A percentile compares a stretch with the other conserved stretches of the same genome.
Conservation (phyloP, 2,797 vertebrate species). For the Melanotaenia parkinsoni region DNA sequence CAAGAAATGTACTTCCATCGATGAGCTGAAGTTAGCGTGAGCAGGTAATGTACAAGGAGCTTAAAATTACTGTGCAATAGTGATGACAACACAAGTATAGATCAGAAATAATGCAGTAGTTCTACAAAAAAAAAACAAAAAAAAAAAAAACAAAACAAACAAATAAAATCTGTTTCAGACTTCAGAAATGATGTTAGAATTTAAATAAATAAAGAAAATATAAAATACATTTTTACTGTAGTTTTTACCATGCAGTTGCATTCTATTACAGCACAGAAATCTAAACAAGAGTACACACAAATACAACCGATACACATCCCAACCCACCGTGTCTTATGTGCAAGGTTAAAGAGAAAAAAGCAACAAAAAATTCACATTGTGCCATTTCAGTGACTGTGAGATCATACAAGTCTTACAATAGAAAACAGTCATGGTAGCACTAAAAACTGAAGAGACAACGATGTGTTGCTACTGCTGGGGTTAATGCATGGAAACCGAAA, state of each 20-base stretch:
- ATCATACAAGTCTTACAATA: too few species aligned
- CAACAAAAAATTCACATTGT: slow-evolving; percentile 21
- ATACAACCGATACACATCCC: slow-evolving; percentile 18
- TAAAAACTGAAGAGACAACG: background rate
- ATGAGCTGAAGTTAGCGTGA: slow-evolving; percentile 14
- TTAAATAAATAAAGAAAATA: slow-evolving; percentile 24
- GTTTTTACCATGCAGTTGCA: slow-evolving; percentile 59
- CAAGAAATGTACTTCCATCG: slow-evolving; percentile 15
- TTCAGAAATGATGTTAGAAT: slow-evolving; percentile 11
- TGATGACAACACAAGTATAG: slow-evolving; percentile 10
- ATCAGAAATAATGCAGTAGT: slow-evolving; percentile 12
- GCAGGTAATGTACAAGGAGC: slow-evolving; percentile 5
- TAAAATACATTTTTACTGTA: slow-evolving; percentile 24
- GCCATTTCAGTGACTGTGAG: background rate
- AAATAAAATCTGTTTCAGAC: background rate
- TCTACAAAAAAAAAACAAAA: slow-evolving; percentile 5
- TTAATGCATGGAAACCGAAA: rapidly evolving
- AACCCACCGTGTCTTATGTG: slow-evolving; percentile 12
- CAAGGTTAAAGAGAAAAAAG: slow-evolving; percentile 35
- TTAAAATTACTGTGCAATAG: slow-evolving; percentile 19
- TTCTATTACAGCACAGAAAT: slow-evolving; percentile 38
- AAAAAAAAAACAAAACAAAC: too few species aligned
- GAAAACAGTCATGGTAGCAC: background rate
- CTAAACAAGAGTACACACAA: slow-evolving; percentile 31
- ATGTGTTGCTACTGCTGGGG: background rate